Percentiles rank a stretch among this genome's conserved stretches.
Evolutionary conservation across 2,113 vertebrate genomes (phyloP).

Genomic region (Entomyzon cyanotis): DNA sequence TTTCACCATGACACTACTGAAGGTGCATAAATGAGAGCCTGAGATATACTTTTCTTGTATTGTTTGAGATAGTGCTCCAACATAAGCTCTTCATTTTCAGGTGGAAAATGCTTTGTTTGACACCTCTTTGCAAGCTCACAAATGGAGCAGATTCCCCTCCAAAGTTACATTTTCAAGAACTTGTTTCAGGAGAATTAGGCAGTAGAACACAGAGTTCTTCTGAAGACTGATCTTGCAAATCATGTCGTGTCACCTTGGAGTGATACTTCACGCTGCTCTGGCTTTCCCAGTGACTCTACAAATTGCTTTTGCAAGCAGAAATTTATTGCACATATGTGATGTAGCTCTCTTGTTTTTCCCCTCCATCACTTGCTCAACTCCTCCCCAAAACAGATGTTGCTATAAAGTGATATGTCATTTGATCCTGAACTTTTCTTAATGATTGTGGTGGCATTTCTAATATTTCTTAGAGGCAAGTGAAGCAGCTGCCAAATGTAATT

Average conservation of each 20-base stretch:
- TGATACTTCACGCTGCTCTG: background rate
- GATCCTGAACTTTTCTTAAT: conserved; percentile 47
- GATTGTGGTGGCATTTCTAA: conserved; percentile 23
- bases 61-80: background rate
- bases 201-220: background rate
- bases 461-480: conserved; percentile 31
- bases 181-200: background rate
- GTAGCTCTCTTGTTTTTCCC: background rate
- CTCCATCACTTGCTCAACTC: background rate
- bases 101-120: background rate
- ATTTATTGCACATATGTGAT: background rate
- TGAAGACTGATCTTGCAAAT: background rate
- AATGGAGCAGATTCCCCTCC: background rate
- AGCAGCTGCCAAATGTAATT: background rate
- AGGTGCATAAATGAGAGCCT: background rate
- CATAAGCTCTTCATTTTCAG: background rate
- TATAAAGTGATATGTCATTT: background rate
- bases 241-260: background rate
- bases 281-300: background rate
- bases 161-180: background rate
- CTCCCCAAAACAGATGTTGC: conserved; percentile 13
- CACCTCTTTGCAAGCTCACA: background rate
- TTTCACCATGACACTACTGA: background rate
- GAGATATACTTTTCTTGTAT: background rate
- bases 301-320: background rate